Conservation (phyloP, 2,888 invertebrate genomes). For the Trachelus troglodyta region DNA sequence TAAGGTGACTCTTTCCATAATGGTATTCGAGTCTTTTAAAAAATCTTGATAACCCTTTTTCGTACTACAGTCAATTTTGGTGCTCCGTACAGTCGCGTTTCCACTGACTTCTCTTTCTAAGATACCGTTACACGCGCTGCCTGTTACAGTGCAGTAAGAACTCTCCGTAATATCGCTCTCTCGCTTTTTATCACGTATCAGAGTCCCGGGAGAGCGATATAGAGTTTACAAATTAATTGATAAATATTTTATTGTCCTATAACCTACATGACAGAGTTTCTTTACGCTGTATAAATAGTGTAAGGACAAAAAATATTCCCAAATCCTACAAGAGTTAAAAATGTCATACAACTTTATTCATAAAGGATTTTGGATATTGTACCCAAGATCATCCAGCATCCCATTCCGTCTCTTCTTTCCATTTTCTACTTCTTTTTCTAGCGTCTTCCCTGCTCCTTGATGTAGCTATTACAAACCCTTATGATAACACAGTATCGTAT, state of each 20-base stretch:
- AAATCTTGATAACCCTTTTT: background rate
- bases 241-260: no score
- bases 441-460: background rate
- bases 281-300: no score
- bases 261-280: background rate
- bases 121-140: no score
- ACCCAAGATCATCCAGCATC: background rate
- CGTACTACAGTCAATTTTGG: background rate
- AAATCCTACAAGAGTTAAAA: background rate
- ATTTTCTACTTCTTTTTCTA: background rate
- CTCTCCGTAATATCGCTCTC: no score
- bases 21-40: background rate
- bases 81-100: no score
- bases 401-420: background rate
- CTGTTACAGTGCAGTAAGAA: no score
- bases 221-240: no score
- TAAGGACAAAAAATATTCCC: background rate
- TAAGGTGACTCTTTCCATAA: background rate
- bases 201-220: no score
- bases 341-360: background rate
- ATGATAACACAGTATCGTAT: background rate
- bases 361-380: background rate
- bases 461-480: background rate
- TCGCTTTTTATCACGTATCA: no score
- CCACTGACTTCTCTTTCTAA: no score